These are phyloP conservation scores for Mionectes macconnelli DNA, from an alignment of 2,113 vertebrate species.

Conservation along the genomic window DNA sequence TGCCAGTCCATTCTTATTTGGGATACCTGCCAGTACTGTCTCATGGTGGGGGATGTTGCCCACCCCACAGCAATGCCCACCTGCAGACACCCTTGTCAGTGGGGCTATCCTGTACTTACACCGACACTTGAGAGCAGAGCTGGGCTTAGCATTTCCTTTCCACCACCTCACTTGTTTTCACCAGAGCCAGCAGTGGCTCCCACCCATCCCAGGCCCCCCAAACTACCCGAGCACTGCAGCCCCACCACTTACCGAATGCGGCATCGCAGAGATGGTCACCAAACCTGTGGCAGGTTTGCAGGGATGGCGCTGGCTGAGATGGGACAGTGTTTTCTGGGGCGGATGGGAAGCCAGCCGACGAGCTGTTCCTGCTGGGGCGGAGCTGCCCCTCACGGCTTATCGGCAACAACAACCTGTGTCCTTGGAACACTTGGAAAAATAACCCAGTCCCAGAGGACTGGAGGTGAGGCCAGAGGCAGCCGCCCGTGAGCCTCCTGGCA, in stretches of 20 bases:
- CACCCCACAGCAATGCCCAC: background rate
- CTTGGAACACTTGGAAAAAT: conserved; percentile 15
- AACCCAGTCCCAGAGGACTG: background rate
- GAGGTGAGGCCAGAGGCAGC: background rate
- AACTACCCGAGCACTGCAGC: fast-evolving
- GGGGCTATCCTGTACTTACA: background rate
- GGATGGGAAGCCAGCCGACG: background rate
- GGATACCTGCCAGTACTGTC: background rate
- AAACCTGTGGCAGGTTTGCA: background rate
- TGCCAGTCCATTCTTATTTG: background rate
- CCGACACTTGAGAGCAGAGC: fast-evolving
- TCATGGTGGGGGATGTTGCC: fast-evolving
- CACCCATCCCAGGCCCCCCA: background rate
- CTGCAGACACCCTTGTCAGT: background rate
- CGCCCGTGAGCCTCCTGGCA: background rate
- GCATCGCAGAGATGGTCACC: fast-evolving
- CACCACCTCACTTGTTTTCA: background rate
- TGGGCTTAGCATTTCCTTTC: background rate
- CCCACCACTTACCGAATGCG: background rate
- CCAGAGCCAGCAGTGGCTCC: background rate
- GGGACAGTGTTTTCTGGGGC: background rate
- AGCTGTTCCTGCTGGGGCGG: conserved; percentile 19
- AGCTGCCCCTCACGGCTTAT: conserved; percentile 31
- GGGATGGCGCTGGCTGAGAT: background rate
- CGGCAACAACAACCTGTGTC: background rate